Evolutionary conservation across 2,797 vertebrate genomes (phyloP), one percentile per base, ranked within the genome.

Genomic region (Sarcophilus harrisii): DNA sequence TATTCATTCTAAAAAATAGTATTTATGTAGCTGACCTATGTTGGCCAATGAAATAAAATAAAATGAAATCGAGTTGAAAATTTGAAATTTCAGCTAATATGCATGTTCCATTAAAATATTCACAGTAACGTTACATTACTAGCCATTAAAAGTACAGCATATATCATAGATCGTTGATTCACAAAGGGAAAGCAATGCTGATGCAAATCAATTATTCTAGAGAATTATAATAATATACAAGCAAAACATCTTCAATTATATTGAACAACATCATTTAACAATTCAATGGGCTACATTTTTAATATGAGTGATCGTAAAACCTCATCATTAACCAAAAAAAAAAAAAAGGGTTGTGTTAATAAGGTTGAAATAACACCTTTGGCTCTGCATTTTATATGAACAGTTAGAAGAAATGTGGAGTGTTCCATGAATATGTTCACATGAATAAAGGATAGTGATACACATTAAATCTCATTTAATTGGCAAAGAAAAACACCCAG

Each of bases 101-200:
- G 90, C 5, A 21, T 3, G 58, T 57, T 95, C 66, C 60, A 55
- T 94, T 58, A 91, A 93, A 93, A 91, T 90, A 92, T 94, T 0
- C 93, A 28, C 0, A 96, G 96, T 57, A 93, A 96, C 52, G 5
- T 1, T 93, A 87, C 93, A 81, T 92, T 93, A 2, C 91, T 58
- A 59, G 93, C 81, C 92, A 91, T 58, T 91, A 94, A 92, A 96
- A 95, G 81, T n/a, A 91, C 92, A 97, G 92, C 92, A 90, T 38
- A 54, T 89, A 94, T 93, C 93, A 95, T 91, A 96, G 92, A 95
- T 58, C 89, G 27, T 5, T 62, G 1, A 0, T 3, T 21, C 8
- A 95, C 73, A 13, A 24, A 97, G 94, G 97, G 97, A 96, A 98
- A 98, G 97, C 96, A 96, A 97, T 91, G 96, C 57, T 92, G 97